Evolutionary conservation across 2,797 vertebrate species (phyloP), one percentile per base, ranked within the genome.

Genomic region (Spheniscus humboldti): DNA sequence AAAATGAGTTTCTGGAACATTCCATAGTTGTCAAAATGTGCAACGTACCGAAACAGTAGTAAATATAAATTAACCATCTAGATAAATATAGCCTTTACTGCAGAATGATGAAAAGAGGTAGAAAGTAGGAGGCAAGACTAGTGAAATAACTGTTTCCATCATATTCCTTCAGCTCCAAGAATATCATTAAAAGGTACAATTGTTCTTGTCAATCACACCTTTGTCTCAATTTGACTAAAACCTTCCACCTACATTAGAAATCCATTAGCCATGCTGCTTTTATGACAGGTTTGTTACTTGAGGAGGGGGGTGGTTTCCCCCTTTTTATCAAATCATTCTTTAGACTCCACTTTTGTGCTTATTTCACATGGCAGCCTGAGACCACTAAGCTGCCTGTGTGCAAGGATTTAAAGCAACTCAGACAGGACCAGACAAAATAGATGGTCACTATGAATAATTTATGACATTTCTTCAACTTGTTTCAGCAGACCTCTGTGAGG

Each of bases 221-320:
- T 97, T 97, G 92, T 96, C 85, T 96, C 75, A 83, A n/a, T 97
- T 94, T 97, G 74, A 94, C 83, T 95, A 92, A 96, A 97, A 95
- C 66, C 31, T 93, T 97, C 88, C 69, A 95, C 86, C 84, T 93
- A 73, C 86, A 62, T 94, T 93, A 94, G 64, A 96, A 97, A 97
- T 85, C 91, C 95, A 97, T 96, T 96, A 97, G 47, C 86, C 83
- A 89, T 93, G 35, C 72, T 90, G 78, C 56, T 87, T 82, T 94
- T 88, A 82, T 94, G 95, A 82, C 68, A 90, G 35, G 7, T 84
- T 86, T 82, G 55, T 79, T 93, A 69, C 76, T 93, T 0, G 2
- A 91, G 47, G 27, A 62, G 24, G 18, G 33, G 35, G 13, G 19
- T 80, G 28, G 9, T 63, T 69, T 39, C 6, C 45, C 16, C 2